These are phyloP conservation scores for Hemicentrotus pulcherrimus DNA, from an alignment of 35 echinoderm and acorn worm genomes.

Conservation along the genomic window DNA sequence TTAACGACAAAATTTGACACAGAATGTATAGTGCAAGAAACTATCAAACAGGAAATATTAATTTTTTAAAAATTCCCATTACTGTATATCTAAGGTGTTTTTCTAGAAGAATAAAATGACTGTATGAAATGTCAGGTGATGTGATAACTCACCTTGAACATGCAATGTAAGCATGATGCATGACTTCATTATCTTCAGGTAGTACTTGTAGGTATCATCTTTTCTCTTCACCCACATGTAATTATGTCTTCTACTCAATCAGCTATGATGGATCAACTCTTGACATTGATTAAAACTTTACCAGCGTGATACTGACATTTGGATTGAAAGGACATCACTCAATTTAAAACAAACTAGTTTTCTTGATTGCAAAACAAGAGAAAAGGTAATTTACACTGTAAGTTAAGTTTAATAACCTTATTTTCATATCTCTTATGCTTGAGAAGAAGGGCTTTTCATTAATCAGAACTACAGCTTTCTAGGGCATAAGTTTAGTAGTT, in stretches of 20 bases:
- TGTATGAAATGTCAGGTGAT: background rate
- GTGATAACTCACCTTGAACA: background rate
- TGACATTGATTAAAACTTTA: background rate
- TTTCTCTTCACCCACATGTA: background rate
- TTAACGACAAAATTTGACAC: too few species aligned
- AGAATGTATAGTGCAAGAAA: background rate
- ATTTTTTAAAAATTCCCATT: too few species aligned
- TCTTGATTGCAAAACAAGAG: background rate
- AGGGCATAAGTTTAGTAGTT: too few species aligned
- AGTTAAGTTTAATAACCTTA: too few species aligned
- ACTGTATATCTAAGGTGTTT: too few species aligned
- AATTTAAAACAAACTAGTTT: background rate
- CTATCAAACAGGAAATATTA: background rate
- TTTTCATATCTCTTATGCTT: too few species aligned
- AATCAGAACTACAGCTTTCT: too few species aligned
- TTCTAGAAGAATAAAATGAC: background rate
- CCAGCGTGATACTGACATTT: background rate
- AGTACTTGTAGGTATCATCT: background rate
- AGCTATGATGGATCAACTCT: background rate
- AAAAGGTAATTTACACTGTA: background rate
- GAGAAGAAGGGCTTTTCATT: too few species aligned
- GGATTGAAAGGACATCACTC: background rate
- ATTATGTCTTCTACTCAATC: too few species aligned
- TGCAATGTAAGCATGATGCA: background rate
- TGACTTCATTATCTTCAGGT: background rate